These are phyloP conservation scores for Ceratina australensis DNA, from an alignment of 1,140 invertebrate genomes.

Conservation along the genomic window DNA sequence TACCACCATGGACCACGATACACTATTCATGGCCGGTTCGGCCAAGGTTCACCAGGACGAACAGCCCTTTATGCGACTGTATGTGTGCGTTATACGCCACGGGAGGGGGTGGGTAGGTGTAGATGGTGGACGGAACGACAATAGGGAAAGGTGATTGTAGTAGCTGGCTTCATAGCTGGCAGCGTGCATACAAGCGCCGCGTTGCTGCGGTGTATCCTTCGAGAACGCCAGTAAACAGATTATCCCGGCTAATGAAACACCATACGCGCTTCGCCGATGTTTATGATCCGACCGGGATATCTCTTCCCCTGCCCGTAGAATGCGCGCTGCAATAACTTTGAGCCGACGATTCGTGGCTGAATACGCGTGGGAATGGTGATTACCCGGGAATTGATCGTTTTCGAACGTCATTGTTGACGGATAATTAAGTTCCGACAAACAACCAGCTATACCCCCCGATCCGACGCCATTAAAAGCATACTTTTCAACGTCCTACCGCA, in stretches of 20 bases:
- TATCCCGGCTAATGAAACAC: slow-evolving; percentile 63
- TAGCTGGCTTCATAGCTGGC: slow-evolving; percentile 41
- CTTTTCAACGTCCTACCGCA: too few species aligned
- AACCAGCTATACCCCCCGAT: too few species aligned
- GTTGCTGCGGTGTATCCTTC: slow-evolving; percentile 47
- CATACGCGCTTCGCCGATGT: slow-evolving; percentile 27
- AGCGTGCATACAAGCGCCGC: slow-evolving; percentile 44
- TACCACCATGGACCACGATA: slow-evolving; percentile 53
- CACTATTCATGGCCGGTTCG: slow-evolving; percentile 61
- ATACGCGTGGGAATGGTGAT: too few species aligned
- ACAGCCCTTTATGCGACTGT: slow-evolving; percentile 30
- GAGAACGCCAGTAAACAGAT: slow-evolving; percentile 58
- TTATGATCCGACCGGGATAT: slow-evolving; percentile 39
- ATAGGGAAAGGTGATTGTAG: slow-evolving; percentile 26
- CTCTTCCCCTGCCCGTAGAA: neutral
- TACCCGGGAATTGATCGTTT: neutral
- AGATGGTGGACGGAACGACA: slow-evolving; percentile 5
- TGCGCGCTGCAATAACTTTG: neutral
- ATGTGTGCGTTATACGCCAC: neutral
- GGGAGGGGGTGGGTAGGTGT: neutral
- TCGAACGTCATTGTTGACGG: too few species aligned
- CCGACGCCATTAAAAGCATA: too few species aligned
- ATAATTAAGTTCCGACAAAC: too few species aligned
- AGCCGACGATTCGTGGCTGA: neutral
- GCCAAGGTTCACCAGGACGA: slow-evolving; percentile 53